phyloP scores from a whole-genome alignment of 2,888 invertebrate genomes.

The Spicauda simplicius region DNA sequence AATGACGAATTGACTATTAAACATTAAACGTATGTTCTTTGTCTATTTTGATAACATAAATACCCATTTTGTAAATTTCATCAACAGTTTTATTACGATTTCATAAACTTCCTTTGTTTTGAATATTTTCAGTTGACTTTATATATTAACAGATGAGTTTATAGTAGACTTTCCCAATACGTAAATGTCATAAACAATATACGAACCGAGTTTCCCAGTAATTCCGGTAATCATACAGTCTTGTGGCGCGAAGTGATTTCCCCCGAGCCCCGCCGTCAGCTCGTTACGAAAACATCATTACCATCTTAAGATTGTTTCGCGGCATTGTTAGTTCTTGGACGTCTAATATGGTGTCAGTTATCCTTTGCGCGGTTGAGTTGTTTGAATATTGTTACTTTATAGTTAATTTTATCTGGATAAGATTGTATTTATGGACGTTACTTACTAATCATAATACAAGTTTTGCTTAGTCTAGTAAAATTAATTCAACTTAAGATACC shows the following conservation, averaged over 20 bases:
- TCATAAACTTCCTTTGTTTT: too few species aligned
- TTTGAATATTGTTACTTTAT: neutral
- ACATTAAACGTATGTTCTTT: too few species aligned
- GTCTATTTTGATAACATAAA: too few species aligned
- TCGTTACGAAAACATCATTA: conserved; percentile 1
- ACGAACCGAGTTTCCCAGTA: neutral
- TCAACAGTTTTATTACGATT: too few species aligned
- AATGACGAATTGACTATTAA: too few species aligned
- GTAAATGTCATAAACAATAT: neutral
- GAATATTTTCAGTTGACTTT: too few species aligned
- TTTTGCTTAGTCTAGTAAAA: too few species aligned
- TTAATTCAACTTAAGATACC: too few species aligned
- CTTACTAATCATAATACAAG: too few species aligned
- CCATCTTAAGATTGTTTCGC: neutral
- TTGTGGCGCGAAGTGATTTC: conserved; percentile 20
- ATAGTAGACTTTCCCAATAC: neutral
- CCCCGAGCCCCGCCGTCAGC: conserved; percentile 7
- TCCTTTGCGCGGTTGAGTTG: neutral
- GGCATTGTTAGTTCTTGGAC: conserved; percentile 1
- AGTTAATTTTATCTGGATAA: neutral
- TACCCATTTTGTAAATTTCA: too few species aligned
- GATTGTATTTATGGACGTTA: neutral
- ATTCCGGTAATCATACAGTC: conserved; percentile 22
- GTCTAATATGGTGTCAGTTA: neutral
- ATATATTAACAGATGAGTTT: too few species aligned